Evolutionary conservation across 2,888 invertebrate species (phyloP), one percentile per base, ranked within the genome.

Genomic region (Mythimna ferrago): DNA sequence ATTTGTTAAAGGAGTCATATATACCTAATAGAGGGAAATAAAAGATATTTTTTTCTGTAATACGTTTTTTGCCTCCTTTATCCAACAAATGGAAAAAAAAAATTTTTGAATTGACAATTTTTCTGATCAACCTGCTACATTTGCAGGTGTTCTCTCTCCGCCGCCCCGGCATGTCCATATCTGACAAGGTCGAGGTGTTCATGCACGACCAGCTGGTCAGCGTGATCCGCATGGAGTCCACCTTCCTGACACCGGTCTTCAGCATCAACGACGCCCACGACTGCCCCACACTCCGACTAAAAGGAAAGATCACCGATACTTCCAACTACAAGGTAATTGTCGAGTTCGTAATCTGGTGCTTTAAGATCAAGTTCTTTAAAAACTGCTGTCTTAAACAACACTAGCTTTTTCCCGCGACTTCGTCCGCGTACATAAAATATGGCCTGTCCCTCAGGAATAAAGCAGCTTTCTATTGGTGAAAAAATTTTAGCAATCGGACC

Each of bases 101-200:
- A 26, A 26, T 1, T 2, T 26, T 2, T 26, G 5, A 48, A 48
- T 48, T 6, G 6, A 1, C 16, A 6, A 53, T 53, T 53, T 53
- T 53, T 11, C 19, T 54, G 11, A 11, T 73, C 1, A 44, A 35
- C 4, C n/a, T 44, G 32, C 7, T 41, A 60, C 14, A 38, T 51
- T 75, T 65, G 38, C 86, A 93, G 93, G 89, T 92, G 73, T 87
- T 93, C 26, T 87, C 86, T 16, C 88, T 93, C 19, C 91, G 93
- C 0, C 89, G 93, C 0, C 93, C 93, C 1, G 89, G 88, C 82
- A 90, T 89, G 14, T 89, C 90, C 73, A 89, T 92, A 0, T 81
- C 87, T 0, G 92, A 93, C 80, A 93, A 93, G 87, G 90, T 93
- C 90, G 90, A 93, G 68, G 89, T 93, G 69, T 66, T 66, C 1